These are phyloP conservation scores for Asbolus verrucosus DNA, from an alignment of 1,140 invertebrate genomes.

Conservation along the genomic window DNA sequence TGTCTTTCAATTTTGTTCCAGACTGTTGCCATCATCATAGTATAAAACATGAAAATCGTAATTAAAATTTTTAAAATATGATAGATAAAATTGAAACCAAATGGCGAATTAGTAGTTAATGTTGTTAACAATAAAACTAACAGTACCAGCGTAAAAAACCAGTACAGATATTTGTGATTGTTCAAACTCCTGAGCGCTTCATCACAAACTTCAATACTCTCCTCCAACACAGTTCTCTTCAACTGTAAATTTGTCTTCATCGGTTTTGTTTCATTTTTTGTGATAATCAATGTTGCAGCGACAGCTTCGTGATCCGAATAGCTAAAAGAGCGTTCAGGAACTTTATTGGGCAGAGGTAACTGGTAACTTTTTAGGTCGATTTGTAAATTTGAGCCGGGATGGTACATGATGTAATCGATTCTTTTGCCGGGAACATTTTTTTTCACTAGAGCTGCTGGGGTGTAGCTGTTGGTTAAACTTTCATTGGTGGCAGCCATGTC, in stretches of 20 bases:
- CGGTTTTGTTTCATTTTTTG: conserved; percentile 45
- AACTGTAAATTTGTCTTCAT: conserved; percentile 38
- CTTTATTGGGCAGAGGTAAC: conserved; percentile 78
- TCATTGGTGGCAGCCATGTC: conserved; percentile 78
- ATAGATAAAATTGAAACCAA: conserved; percentile 65
- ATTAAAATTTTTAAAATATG: conserved; percentile 72
- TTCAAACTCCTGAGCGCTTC: conserved; percentile 69
- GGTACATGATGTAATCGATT: conserved; percentile 92
- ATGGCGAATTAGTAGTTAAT: conserved; percentile 63
- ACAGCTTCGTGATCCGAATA: conserved; percentile 95
- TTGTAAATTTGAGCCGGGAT: conserved; percentile 69
- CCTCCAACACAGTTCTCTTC: conserved; percentile 68
- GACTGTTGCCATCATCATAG: conserved; percentile 79
- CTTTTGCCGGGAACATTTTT: conserved; percentile 81
- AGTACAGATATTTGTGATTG: conserved; percentile 72
- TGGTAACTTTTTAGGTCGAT: conserved; percentile 73
- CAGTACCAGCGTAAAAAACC: conserved; percentile 68
- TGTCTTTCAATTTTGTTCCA: conserved; percentile 85
- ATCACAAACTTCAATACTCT: conserved; percentile 73
- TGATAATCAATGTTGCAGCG: conserved; percentile 70
- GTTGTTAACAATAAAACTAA: conserved; percentile 63
- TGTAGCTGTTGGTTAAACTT: conserved; percentile 86
- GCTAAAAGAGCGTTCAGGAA: conserved; percentile 79
- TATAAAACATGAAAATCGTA: conserved; percentile 75
- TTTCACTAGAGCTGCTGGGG: conserved; percentile 68